Percentiles rank a stretch among this genome's conserved stretches.
These are phyloP conservation scores for Papilio xuthus DNA, from an alignment of 1,140 invertebrate species.

Conservation along the genomic window DNA sequence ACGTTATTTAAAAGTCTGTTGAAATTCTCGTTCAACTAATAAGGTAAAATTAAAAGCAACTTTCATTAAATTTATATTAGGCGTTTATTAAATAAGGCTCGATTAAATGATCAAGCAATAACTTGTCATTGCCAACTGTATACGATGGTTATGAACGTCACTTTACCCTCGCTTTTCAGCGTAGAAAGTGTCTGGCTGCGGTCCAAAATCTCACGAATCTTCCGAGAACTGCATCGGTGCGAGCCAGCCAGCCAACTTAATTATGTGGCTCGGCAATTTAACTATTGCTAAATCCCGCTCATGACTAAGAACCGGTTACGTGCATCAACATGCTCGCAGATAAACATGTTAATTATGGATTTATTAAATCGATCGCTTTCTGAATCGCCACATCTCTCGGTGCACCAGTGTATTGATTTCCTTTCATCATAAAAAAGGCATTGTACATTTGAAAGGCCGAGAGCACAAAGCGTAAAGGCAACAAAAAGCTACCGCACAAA, in stretches of 20 bases:
- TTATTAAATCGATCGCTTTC: constrained; percentile 44
- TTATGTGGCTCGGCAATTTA: constrained; percentile 49
- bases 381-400: constrained; percentile 41
- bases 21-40: neutral
- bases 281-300: constrained; percentile 41
- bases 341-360: constrained; percentile 42
- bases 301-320: constrained; percentile 31
- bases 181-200: constrained; percentile 67
- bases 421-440: constrained; percentile 64
- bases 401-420: constrained; percentile 67
- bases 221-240: constrained; percentile 68
- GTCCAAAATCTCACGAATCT: constrained; percentile 65
- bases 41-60: neutral
- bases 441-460: constrained; percentile 71
- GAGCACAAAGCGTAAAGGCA: constrained; percentile 70
- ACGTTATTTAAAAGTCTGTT: neutral
- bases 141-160: constrained; percentile 47
- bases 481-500: constrained; percentile 74
- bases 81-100: neutral
- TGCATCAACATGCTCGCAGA: neutral
- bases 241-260: constrained; percentile 45
- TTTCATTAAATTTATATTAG: constrained; percentile 25
- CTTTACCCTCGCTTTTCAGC: constrained; percentile 50
- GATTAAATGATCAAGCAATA: constrained; percentile 8
- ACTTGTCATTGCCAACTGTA: constrained; percentile 26